phyloP scores from a whole-genome alignment of 1,140 invertebrate genomes.

The Heliconius eleuchia region DNA sequence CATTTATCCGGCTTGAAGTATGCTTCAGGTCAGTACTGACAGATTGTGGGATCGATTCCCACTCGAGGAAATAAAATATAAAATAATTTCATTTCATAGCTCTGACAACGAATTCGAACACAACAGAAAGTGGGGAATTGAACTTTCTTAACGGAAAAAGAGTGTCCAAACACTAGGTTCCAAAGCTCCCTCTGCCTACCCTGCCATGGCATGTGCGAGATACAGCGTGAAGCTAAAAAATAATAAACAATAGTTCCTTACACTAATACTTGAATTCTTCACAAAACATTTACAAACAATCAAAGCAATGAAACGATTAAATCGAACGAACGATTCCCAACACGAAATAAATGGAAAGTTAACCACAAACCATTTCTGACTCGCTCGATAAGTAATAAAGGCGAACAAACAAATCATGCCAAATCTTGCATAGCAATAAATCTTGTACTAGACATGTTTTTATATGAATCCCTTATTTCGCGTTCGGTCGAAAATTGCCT shows the following conservation, averaged over 20 bases:
- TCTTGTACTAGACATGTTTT: conserved; percentile 46
- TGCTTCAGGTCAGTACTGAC: background rate
- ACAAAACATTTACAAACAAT: conserved; percentile 1
- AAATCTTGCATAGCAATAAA: conserved; percentile 42
- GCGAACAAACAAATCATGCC: conserved; percentile 43
- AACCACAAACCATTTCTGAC: conserved; percentile 32
- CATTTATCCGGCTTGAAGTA: background rate
- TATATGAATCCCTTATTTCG: conserved; percentile 48
- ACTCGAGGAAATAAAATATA: too few species aligned
- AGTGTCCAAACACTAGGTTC: too few species aligned
- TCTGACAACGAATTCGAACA: too few species aligned
- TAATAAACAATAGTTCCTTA: background rate
- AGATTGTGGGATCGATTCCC: too few species aligned
- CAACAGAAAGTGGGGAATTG: too few species aligned
- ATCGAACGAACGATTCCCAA: background rate
- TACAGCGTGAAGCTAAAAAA: background rate
- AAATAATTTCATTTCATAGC: too few species aligned
- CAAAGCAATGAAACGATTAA: conserved; percentile 4
- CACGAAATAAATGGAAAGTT: conserved; percentile 33
- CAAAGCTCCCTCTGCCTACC: too few species aligned
- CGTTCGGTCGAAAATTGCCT: conserved; percentile 48
- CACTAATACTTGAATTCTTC: background rate
- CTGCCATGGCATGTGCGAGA: too few species aligned
- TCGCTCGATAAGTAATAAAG: conserved; percentile 41
- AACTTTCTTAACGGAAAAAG: too few species aligned